phyloP scores from a whole-genome alignment of 1,140 invertebrate species.

The Panagrolaimus sp. region DNA sequence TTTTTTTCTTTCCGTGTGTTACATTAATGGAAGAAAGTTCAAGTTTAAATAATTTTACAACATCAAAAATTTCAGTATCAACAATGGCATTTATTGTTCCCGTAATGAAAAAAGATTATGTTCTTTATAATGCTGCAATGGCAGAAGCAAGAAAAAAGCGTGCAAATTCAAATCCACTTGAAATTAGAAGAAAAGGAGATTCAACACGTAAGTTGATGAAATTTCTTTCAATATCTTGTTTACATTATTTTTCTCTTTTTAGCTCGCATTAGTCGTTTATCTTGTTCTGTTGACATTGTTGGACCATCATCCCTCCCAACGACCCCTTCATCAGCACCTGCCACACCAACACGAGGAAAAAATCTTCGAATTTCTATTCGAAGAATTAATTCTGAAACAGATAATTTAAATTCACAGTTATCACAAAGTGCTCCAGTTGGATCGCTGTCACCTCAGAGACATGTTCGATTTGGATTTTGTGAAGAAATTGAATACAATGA shows the following conservation, averaged over 20 bases:
- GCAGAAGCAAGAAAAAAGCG: constrained; percentile 2
- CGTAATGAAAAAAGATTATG: constrained; percentile 25
- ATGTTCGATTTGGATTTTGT: constrained; percentile 15
- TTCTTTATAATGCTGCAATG: constrained; percentile 8
- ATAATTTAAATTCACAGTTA: neutral
- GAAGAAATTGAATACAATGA: constrained; percentile 12
- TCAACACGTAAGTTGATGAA: neutral
- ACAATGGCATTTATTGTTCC: constrained; percentile 27
- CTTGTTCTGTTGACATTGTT: constrained; percentile 5
- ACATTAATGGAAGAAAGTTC: too few relatives aligned
- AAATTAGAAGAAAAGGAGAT: constrained; percentile 8
- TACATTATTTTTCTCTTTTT: neutral
- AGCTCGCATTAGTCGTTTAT: constrained; percentile 14
- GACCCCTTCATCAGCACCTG: neutral
- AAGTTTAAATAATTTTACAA: neutral
- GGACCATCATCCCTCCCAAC: neutral
- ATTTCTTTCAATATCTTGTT: neutral
- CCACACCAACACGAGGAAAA: neutral
- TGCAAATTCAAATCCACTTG: constrained; percentile 16
- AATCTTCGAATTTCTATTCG: neutral
- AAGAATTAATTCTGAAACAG: neutral
- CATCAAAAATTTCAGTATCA: neutral
- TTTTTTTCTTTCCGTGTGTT: too few relatives aligned
- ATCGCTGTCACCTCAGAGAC: neutral
- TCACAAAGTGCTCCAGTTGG: neutral